Evolutionary conservation across 2,888 invertebrate species (phyloP), one percentile per base, ranked within the genome.

Genomic region (Aethes cnicana): DNA sequence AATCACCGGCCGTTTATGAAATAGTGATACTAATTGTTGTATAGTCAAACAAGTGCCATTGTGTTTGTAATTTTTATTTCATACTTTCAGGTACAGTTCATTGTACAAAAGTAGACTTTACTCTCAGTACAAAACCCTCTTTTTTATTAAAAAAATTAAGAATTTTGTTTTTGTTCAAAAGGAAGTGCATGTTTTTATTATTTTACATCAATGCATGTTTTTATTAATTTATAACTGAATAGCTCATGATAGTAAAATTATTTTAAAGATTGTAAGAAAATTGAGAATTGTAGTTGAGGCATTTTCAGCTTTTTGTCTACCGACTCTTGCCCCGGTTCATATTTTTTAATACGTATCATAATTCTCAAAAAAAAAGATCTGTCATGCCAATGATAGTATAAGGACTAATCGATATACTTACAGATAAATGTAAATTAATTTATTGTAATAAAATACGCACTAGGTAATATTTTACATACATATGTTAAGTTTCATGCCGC

Each of bases 371-470:
- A 64, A 54, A 68, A 66, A 69, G 72, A 79, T 79, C 74, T 81
- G 76, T 77, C 72, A 77, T 75, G 70, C 80, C 78, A 81, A 81
- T 84, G 82, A 83, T 84, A 83, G 71, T 75, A 60, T 81, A 79
- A 79, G 78, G 68, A 60, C 57, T 39, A 53, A 41, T 25, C 30
- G 16, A 11, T 46, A 37, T 41, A 68, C n/a, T n/a, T n/a, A n/a
- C 61, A 62, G 57, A 59, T 72, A 70, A 68, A 60, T 55, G 46
- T 65, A 62, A 58, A 63, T 64, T 77, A 73, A 81, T 77, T 81
- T 81, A 82, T 81, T 75, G 2, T 44, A 67, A 60, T 74, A 72
- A 59, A 55, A 62, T 54, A 67, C 58, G 63, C 37, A 18, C 17
- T 50, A 28, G n/a, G n/a, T n/a, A n/a, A n/a, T n/a, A 39, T 8